Conservation (phyloP, 2,113 vertebrate species). For the Dipodomys merriami region DNA sequence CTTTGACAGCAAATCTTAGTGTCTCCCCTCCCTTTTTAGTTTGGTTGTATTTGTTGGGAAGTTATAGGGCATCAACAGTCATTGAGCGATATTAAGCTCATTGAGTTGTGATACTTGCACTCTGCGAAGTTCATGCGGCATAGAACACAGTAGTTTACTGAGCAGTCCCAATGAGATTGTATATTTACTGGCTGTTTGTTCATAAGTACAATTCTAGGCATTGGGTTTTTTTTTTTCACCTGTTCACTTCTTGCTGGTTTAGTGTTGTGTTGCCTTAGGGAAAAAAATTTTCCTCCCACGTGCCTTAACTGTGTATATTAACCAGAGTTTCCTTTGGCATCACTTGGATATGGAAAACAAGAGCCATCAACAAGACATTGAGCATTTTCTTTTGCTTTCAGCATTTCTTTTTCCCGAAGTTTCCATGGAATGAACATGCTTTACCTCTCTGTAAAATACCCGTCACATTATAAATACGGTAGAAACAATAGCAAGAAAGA, state of each 20-base stretch:
- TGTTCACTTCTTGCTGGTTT: not conserved
- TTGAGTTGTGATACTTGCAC: not conserved
- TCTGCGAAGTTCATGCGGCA: not conserved
- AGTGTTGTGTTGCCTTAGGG: not conserved
- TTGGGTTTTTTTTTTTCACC: not conserved
- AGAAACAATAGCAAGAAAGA: too few relatives aligned
- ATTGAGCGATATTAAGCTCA: not conserved
- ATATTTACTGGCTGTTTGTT: not conserved
- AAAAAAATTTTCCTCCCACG: not conserved
- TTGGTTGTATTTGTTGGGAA: not conserved
- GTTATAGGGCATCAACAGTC: not conserved
- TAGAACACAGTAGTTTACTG: not conserved
- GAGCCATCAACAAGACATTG: not conserved
- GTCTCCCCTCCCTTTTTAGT: not conserved
- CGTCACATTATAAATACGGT: too few relatives aligned
- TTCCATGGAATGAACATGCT: not conserved
- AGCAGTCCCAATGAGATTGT: too few relatives aligned
- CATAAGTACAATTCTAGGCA: not conserved
- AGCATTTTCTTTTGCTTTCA: not conserved
- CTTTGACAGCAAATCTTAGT: not conserved
- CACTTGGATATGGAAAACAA: not conserved
- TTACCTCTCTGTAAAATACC: not conserved
- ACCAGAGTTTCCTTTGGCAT: not conserved
- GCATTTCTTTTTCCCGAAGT: constrained; percentile 6
- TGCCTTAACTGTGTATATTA: not conserved